Base-by-base conservation (phyloP, 2,888 invertebrate genomes). In the Parascotia fuliginaria region DNA sequence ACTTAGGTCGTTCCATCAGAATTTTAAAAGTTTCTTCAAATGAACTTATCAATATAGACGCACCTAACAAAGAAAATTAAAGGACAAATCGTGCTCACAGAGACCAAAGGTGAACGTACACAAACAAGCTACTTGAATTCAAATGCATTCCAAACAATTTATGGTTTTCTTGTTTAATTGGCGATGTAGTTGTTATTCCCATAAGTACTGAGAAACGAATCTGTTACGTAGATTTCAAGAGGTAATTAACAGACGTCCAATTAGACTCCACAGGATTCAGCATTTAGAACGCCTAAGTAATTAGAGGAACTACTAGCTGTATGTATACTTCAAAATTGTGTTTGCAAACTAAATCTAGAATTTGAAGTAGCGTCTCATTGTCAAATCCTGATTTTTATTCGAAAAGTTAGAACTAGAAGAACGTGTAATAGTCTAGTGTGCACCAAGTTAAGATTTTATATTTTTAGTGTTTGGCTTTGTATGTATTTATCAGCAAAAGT, bases 171-270 rank as follows among this genome's bases (percentile, higher is more conserved):
- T 52, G 42, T 49, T 65, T 65, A 65, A 67, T 60, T 60, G 55
- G 53, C 51, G 45, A 65, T 62, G 59, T 62, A 57, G 51, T 39
- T 65, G 57, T 57, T 65, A 67, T 62, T 60, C 52, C 61, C 56
- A 67, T 58, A 67, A 60, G 54, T 45, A 39, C 60, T 53, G 44
- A 55, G 50, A 42, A 65, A 62, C 60, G 52, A 67, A 55, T 54
- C 58, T 49, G 64, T 67, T 67, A 61, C 51, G 47, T 33, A 61
- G 60, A 54, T 67, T 67, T 65, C 65, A 65, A 67, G 67, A 67
- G 62, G 65, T 67, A 62, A 67, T 67, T 67, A 67, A 60, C 67
- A 55, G 61, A 42, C 53, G 45, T 55, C 64, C 59, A 67, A 67
- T 67, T 67, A 67, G 61, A 52, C 36, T 46, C 38, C 38, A 37